Percentiles rank a stretch among this genome's conserved stretches.
Conservation (phyloP, 2,797 vertebrate species). For the Pterois miles region DNA sequence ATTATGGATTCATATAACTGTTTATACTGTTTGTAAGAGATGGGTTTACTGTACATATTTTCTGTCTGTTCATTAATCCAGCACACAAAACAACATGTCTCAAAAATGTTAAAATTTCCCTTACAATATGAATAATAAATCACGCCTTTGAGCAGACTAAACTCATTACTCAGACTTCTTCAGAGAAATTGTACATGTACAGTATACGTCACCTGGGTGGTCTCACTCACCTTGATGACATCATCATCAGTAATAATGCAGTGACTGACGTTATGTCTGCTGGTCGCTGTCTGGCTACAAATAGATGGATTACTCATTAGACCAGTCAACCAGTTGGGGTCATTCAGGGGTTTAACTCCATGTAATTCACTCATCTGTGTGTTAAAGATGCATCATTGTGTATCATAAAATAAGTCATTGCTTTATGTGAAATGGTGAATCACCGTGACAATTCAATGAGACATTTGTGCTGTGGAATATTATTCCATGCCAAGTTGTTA, state of each 20-base stretch:
- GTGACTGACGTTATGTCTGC: neutral
- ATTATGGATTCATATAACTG: neutral
- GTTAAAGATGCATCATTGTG: neutral
- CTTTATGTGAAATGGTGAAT: neutral
- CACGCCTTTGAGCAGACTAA: neutral
- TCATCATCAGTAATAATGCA: neutral
- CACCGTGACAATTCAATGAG: neutral
- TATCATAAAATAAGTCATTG: neutral
- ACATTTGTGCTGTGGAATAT: neutral
- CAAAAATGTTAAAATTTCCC: neutral
- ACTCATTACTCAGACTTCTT: neutral
- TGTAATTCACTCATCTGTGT: neutral
- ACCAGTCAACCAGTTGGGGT: neutral
- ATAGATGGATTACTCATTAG: neutral
- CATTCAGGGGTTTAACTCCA: neutral
- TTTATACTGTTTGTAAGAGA: neutral
- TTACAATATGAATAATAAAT: neutral
- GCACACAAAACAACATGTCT: neutral
- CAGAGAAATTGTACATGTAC: neutral
- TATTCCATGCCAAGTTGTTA: neutral
- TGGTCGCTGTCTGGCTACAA: constrained; percentile 24
- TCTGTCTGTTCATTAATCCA: neutral
- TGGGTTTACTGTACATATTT: neutral
- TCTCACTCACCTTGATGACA: constrained; percentile 8
- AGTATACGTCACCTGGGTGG: neutral